Conservation (phyloP, 2,888 invertebrate genomes). For the Noctuana brunneofusca region DNA sequence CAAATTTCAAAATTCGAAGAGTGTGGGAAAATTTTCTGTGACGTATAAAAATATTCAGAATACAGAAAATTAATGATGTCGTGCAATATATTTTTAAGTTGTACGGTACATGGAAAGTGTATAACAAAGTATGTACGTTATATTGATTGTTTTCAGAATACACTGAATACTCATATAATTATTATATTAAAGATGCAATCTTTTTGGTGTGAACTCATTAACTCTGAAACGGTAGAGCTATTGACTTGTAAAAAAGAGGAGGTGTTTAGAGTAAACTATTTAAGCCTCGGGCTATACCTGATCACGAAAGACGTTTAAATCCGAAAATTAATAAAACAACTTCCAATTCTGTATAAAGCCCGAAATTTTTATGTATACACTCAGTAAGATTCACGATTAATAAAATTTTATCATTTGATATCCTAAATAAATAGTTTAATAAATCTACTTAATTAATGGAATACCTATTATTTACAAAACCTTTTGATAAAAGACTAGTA, state of each 20-base stretch:
- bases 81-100: no score
- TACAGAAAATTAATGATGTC: no score
- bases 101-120: no score
- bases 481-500: slow-evolving; percentile 75
- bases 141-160: no score
- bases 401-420: slow-evolving; percentile 63
- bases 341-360: slow-evolving; percentile 2
- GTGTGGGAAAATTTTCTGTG: no score
- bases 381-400: slow-evolving; percentile 48
- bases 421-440: slow-evolving; percentile 69
- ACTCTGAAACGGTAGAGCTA: background rate
- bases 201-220: background rate
- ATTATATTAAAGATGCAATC: no score
- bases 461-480: slow-evolving; percentile 79
- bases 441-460: slow-evolving; percentile 75
- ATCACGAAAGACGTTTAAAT: background rate
- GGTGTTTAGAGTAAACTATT: background rate
- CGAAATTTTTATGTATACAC: slow-evolving; percentile 28
- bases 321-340: background rate
- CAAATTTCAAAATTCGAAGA: no score
- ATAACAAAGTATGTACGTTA: no score
- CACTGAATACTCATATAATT: no score
- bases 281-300: background rate
- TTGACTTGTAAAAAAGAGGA: background rate
- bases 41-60: no score